Conservation (phyloP, 2,888 invertebrate genomes). For the Asteroscopus sphinx region DNA sequence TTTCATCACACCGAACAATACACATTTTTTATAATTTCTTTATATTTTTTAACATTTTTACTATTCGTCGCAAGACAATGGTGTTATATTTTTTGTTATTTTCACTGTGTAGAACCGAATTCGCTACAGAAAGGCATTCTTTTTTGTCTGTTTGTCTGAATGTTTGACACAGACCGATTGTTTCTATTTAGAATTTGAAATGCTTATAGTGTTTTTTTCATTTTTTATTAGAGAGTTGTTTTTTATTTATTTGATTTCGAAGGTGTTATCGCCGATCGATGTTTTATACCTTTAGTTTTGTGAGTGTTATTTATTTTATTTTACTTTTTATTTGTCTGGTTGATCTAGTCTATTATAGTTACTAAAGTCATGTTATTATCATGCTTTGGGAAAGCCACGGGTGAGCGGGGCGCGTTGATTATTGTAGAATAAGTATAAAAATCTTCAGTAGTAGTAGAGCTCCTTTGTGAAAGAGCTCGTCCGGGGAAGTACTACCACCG, state of each 20-base stretch:
- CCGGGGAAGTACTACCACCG: no score
- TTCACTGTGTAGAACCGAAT: conserved; percentile 11
- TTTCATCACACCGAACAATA: not conserved
- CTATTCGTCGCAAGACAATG: conserved; percentile 31
- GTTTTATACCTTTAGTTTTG: not conserved
- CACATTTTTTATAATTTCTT: not conserved
- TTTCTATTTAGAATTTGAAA: conserved; percentile 47
- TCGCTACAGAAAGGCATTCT: conserved; percentile 3
- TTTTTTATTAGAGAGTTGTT: not conserved
- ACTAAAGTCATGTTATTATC: no score
- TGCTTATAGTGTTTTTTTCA: conserved; percentile 16
- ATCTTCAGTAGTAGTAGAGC: no score
- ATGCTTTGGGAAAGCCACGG: no score
- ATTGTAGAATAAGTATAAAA: no score
- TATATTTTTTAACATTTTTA: conserved; percentile 3
- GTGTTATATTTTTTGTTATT: conserved; percentile 22
- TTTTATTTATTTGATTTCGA: not conserved
- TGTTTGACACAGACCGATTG: conserved; percentile 44
- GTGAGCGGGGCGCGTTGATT: no score
- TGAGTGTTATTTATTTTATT: not conserved
- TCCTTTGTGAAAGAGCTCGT: no score
- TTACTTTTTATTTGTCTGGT: no score
- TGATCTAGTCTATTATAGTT: no score
- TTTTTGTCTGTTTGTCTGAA: conserved; percentile 24
- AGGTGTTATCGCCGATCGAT: conserved; percentile 25